Conservation (phyloP, 2,797 vertebrate species). For the Gymnodraco acuticeps region DNA sequence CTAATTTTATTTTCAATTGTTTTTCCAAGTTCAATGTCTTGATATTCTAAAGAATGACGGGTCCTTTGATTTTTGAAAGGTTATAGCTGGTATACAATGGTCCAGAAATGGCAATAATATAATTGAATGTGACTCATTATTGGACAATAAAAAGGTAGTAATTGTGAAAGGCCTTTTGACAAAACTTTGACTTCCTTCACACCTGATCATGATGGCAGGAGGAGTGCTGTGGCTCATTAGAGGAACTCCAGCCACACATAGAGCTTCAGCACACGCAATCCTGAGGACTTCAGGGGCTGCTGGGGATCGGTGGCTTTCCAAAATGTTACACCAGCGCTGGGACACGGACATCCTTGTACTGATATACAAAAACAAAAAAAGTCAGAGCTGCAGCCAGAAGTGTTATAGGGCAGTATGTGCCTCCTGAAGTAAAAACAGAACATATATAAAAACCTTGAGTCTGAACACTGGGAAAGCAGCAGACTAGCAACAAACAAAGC, state of each 20-base stretch:
- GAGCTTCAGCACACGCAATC: conserved; percentile 84
- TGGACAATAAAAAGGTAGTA: too few species aligned
- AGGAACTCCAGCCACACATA: conserved; percentile 74
- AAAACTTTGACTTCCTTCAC: background rate
- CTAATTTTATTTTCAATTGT: too few species aligned
- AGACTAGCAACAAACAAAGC: conserved; percentile 81
- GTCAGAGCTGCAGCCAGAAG: conserved; percentile 9
- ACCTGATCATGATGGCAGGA: conserved; percentile 79
- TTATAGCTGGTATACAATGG: too few species aligned
- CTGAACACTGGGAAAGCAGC: conserved; percentile 81
- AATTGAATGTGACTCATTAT: too few species aligned
- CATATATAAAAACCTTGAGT: conserved; percentile 41
- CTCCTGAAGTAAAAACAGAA: background rate
- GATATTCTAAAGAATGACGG: too few species aligned
- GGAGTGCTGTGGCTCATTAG: conserved; percentile 61
- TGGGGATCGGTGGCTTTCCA: conserved; percentile 80
- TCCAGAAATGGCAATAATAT: too few species aligned
- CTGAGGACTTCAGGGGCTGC: conserved; percentile 82
- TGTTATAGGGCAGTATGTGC: background rate
- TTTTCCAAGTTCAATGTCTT: too few species aligned
- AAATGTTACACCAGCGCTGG: conserved; percentile 81
- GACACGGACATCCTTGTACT: conserved; percentile 59
- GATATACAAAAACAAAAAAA: conserved; percentile 30
- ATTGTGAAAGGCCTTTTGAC: background rate
- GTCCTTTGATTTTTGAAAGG: too few species aligned